A percentile compares a stretch with the other conserved stretches of the same genome.
phyloP scores from a whole-genome alignment of 64 coral and sea anemone species.

The Astreopora myriophthalma region DNA sequence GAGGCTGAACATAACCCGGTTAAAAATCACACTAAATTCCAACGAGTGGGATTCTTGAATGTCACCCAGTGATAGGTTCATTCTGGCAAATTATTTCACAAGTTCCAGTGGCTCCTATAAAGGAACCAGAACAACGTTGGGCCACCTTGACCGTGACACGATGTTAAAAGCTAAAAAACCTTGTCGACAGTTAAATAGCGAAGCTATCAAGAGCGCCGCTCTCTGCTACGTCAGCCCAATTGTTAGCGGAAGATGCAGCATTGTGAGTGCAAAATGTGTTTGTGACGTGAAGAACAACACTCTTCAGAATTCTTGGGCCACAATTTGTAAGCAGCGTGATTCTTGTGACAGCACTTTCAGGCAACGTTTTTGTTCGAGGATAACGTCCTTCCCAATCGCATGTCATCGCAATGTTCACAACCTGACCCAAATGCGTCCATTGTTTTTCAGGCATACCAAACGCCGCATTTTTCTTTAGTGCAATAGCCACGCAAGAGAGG shows the following conservation, averaged over 20 bases:
- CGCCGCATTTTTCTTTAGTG: constrained; percentile 29
- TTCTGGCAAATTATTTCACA: too few relatives aligned
- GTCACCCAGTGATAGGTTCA: too few relatives aligned
- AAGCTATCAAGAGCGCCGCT: neutral
- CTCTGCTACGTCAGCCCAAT: neutral
- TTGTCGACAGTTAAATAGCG: constrained; percentile 8
- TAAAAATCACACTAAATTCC: too few relatives aligned
- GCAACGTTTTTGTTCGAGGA: neutral
- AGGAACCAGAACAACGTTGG: too few relatives aligned
- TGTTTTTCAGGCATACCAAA: neutral
- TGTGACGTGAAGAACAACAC: neutral
- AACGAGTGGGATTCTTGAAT: too few relatives aligned
- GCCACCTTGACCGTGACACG: neutral
- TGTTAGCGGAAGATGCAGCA: neutral
- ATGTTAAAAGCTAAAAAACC: neutral
- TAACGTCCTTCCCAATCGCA: neutral
- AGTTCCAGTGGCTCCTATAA: too few relatives aligned
- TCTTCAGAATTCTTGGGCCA: neutral
- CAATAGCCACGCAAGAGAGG: neutral
- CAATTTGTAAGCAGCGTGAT: neutral
- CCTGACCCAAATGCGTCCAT: too few relatives aligned
- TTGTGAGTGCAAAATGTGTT: neutral
- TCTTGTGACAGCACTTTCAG: constrained; percentile 14
- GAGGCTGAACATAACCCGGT: too few relatives aligned
- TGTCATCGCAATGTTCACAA: neutral